Evolutionary conservation across 1,140 invertebrate species (phyloP).

Genomic region (Campoletis sonorensis): DNA sequence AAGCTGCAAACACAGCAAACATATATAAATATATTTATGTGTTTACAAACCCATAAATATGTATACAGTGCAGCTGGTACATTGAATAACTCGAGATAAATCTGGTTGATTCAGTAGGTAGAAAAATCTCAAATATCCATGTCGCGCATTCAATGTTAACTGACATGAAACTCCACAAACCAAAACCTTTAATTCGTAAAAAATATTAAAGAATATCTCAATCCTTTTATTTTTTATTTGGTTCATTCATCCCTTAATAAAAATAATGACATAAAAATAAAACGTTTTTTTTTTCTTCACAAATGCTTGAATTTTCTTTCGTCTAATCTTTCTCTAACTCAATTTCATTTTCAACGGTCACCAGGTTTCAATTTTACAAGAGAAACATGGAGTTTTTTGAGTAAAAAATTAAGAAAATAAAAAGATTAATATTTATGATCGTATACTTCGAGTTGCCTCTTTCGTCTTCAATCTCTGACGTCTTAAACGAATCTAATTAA

Average conservation of each 20-base stretch:
- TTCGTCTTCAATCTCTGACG: conserved; percentile 38
- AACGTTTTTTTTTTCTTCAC: too few relatives aligned
- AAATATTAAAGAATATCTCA: too few relatives aligned
- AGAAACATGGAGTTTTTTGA: background rate
- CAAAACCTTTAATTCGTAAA: too few relatives aligned
- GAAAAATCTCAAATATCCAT: background rate
- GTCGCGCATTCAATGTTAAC: too few relatives aligned
- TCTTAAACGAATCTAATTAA: conserved; percentile 69
- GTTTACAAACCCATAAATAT: background rate
- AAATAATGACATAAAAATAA: too few relatives aligned
- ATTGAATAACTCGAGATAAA: background rate
- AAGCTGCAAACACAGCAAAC: background rate
- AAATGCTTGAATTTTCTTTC: too few relatives aligned
- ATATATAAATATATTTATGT: background rate
- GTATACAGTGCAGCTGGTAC: conserved; percentile 21
- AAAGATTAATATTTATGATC: conserved; percentile 19
- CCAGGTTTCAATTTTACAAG: background rate
- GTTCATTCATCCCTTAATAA: too few relatives aligned
- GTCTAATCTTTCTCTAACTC: too few relatives aligned
- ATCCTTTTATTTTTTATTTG: background rate
- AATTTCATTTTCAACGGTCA: too few relatives aligned
- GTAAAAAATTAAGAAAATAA: background rate
- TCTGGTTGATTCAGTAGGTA: background rate
- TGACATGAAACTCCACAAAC: background rate
- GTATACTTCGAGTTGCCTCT: conserved; percentile 34